Conservation (phyloP, 2,113 vertebrate genomes). For the Macquaria australasica region DNA sequence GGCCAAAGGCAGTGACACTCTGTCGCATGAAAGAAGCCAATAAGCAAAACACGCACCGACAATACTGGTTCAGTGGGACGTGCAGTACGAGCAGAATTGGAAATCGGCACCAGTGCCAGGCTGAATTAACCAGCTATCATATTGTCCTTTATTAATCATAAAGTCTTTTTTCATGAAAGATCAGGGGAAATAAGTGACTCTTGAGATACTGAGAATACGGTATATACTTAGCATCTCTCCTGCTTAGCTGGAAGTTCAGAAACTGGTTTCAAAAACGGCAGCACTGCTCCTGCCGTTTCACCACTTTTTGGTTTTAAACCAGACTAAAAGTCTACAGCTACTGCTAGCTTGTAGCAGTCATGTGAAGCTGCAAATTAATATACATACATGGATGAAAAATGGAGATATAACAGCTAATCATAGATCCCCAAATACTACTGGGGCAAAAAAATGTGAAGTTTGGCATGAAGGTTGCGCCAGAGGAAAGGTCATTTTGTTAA, state of each 20-base stretch:
- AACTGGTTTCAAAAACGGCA: neutral
- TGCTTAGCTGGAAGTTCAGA: neutral
- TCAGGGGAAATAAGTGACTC: neutral
- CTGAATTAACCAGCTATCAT: neutral
- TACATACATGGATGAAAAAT: neutral
- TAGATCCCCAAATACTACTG: neutral
- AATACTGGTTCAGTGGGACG: slow-evolving; percentile 11
- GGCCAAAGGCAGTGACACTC: slow-evolving; percentile 2
- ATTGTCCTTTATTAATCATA: neutral
- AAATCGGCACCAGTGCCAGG: neutral
- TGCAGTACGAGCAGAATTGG: neutral
- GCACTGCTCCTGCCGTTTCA: neutral
- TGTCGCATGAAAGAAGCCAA: slow-evolving; percentile 14
- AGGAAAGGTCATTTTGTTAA: too few species aligned
- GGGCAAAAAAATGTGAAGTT: too few species aligned
- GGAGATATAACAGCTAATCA: neutral
- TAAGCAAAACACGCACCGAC: slow-evolving; percentile 23
- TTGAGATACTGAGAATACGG: neutral
- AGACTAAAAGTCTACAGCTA: neutral
- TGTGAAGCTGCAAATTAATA: neutral
- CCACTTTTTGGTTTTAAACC: too few species aligned
- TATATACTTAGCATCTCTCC: neutral
- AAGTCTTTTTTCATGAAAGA: neutral
- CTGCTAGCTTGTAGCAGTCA: neutral
- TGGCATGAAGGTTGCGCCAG: too few species aligned